phyloP scores from a whole-genome alignment of 2,113 vertebrate genomes.

The Zapornia atra region DNA sequence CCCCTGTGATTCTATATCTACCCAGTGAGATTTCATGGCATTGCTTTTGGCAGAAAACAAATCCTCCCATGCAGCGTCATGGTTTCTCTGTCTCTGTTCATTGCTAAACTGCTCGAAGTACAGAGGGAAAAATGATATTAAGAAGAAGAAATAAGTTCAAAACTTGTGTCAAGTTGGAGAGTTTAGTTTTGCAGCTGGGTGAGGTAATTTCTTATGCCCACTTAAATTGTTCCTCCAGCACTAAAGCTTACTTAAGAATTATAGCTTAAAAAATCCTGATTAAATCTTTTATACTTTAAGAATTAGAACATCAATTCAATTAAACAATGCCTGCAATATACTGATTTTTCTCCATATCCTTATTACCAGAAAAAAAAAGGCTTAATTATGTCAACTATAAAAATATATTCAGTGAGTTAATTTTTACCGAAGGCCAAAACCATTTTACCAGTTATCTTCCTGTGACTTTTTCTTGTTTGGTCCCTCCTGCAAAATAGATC shows the following conservation, averaged over 20 bases:
- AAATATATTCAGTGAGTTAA: neutral
- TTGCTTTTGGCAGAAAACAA: neutral
- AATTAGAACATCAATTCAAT: neutral
- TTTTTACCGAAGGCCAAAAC: neutral
- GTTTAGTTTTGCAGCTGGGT: neutral
- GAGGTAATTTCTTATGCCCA: neutral
- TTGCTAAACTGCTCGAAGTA: neutral
- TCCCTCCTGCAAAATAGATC: neutral
- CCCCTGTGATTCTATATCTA: neutral
- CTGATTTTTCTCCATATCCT: neutral
- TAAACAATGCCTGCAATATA: neutral
- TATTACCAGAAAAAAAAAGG: neutral
- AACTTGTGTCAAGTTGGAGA: neutral
- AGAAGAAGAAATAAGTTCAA: neutral
- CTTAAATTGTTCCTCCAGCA: neutral
- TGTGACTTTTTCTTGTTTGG: neutral
- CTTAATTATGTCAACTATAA: neutral
- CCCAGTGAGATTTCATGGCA: neutral
- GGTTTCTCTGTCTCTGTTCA: neutral
- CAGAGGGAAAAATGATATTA: neutral
- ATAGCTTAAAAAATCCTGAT: neutral
- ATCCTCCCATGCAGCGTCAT: neutral
- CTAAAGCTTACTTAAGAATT: slow-evolving; percentile 2
- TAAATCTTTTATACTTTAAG: neutral
- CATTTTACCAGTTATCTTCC: neutral